Evolutionary conservation across 2,888 invertebrate species (phyloP), one percentile per base, ranked within the genome.

Genomic region (Sminthurides aquaticus): DNA sequence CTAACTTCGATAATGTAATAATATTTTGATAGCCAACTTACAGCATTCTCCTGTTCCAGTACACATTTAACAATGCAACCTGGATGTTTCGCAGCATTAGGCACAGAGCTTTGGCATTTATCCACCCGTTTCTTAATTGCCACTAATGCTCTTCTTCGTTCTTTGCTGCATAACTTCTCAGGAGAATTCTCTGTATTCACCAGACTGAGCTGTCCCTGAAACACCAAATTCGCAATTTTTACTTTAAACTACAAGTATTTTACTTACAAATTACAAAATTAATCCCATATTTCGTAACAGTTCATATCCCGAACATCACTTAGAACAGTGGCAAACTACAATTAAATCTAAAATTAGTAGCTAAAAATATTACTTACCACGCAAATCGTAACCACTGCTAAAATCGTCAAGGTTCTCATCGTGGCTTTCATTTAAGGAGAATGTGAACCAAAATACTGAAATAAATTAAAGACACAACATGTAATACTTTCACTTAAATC

Each of bases 21-120:
- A 8, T 20, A 58, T 11, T 3, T 15, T 52, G 22, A 43, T 43
- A 11, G 8, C 25, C 15, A 24, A 52, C 55, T 62, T 43, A 62
- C 62, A 27, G 43, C 29, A 18, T 55, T 54, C 24, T 62, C 55
- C 3, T 54, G 24, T 11, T 62, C 29, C 24, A 62, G 25, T 20
- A 62, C 56, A 24, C 62, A 62, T 55, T 62, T 62, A 2, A 29
- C 62, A 3, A 55, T 20, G 20, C 62, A 62, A 11, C 43, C 56
- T 25, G 15, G 2, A n/a, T n/a, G n/a, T n/a, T n/a, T n/a, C n/a
- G n/a, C n/a, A n/a, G n/a, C n/a, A 3, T 5, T 2, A 3, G 11
- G 48, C 2, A 2, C 43, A 11, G 43, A 34, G 8, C 15, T 8
- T 49, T 60, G 26, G 22, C 60, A 60, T 18, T 26, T 25, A 2